Conservation (phyloP, 2,113 vertebrate genomes). For the Petrocephalus microphthalmus region DNA sequence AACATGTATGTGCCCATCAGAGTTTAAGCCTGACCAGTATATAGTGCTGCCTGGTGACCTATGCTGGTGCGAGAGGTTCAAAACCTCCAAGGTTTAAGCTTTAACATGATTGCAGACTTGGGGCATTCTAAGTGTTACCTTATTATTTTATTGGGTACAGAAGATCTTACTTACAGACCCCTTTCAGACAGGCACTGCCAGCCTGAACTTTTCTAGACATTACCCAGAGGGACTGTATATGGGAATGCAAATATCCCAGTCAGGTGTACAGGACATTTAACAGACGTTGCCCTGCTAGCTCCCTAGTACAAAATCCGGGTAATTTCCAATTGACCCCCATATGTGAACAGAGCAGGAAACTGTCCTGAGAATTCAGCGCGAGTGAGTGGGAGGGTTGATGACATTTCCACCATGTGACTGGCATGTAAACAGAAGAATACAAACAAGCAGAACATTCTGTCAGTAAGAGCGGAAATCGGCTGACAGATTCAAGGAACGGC, state of each 20-base stretch:
- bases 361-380: neutral
- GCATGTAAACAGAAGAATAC: neutral
- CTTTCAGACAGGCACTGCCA: neutral
- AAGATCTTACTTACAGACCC: slow-evolving; percentile 59
- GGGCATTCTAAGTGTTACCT: neutral
- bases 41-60: neutral
- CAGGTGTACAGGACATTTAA: neutral
- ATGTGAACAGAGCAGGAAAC: neutral
- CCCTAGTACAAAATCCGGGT: neutral
- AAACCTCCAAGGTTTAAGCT: neutral
- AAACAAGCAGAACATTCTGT: neutral
- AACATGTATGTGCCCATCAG: neutral
- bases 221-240: neutral
- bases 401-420: neutral
- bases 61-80: neutral
- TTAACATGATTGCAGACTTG: neutral
- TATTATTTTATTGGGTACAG: slow-evolving; percentile 40
- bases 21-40: neutral
- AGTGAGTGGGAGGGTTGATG: neutral
- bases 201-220: neutral
- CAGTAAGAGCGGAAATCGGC: neutral
- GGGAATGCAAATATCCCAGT: neutral
- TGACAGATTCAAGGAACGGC: neutral
- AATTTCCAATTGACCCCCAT: neutral
- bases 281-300: neutral